phyloP scores from a whole-genome alignment of 1,140 invertebrate species.

The Drosophila funebris region DNA sequence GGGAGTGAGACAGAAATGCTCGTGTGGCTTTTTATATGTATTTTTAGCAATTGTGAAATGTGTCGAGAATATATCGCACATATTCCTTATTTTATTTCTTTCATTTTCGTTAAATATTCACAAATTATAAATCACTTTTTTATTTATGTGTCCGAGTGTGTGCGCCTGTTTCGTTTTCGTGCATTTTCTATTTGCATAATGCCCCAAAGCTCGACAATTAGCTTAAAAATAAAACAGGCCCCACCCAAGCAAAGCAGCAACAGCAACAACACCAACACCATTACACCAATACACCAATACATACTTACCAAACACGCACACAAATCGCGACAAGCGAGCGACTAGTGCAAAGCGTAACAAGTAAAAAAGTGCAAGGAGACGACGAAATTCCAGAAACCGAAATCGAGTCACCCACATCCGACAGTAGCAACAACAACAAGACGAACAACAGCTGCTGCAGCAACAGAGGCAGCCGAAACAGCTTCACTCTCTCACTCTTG shows the following conservation, averaged over 20 bases:
- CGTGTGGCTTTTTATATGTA: constrained; percentile 64
- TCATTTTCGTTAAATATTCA: constrained; percentile 44
- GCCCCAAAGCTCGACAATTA: constrained; percentile 50
- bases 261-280: background rate
- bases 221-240: constrained; percentile 54
- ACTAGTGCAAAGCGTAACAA: constrained; percentile 65
- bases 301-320: background rate
- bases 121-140: constrained; percentile 61
- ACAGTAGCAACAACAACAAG: background rate
- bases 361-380: constrained; percentile 53
- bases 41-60: constrained; percentile 61
- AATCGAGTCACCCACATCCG: constrained; percentile 44
- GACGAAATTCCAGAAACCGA: constrained; percentile 36
- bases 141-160: constrained; percentile 25
- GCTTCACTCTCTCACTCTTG: background rate
- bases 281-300: background rate
- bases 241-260: constrained; percentile 37
- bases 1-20: constrained; percentile 9
- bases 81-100: constrained; percentile 22
- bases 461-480: no score
- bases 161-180: constrained; percentile 3
- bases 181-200: constrained; percentile 39
- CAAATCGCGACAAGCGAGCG: constrained; percentile 2
- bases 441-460: background rate
- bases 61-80: constrained; percentile 51